Evolutionary conservation across 30 jellyfish, hydroid and myxozoan genomes (phyloP).

Genomic region (Aurelia aurita): DNA sequence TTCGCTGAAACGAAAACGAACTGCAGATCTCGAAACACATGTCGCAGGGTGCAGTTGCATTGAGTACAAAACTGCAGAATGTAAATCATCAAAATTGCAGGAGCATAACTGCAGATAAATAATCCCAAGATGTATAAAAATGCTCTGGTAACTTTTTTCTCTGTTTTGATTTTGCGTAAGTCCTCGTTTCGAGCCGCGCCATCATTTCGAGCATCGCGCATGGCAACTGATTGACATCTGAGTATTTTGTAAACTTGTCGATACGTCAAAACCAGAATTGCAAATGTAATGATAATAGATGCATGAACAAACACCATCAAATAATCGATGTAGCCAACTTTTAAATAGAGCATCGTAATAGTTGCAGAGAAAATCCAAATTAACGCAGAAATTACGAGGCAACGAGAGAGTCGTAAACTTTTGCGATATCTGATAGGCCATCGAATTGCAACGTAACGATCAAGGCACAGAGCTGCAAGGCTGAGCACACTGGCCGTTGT

Average conservation of each 20-base stretch:
- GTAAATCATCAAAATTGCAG: constrained; percentile 84
- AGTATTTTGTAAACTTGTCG: no score
- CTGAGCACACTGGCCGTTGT: constrained; percentile 83
- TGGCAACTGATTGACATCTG: no score
- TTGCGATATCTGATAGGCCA: constrained; percentile 83
- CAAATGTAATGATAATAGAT: constrained; percentile 51
- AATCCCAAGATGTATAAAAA: constrained; percentile 62
- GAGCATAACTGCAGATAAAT: constrained; percentile 73
- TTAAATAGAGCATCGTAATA: constrained; percentile 47
- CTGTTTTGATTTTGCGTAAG: constrained; percentile 21
- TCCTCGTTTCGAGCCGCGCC: no score
- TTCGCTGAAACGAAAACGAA: constrained; percentile 65
- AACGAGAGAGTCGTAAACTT: constrained; percentile 26
- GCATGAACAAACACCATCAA: constrained; percentile 82
- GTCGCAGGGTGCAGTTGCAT: constrained; percentile 78
- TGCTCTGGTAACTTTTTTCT: constrained; percentile 68
- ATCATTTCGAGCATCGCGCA: no score
- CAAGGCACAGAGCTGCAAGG: constrained; percentile 75
- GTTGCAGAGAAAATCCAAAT: constrained; percentile 80
- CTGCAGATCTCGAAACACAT: constrained; percentile 87
- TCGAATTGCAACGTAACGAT: constrained; percentile 75
- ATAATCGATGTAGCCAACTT: constrained; percentile 58
- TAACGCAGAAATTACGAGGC: constrained; percentile 42
- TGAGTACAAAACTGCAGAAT: constrained; percentile 70
- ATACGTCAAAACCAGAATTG: constrained; percentile 16